Percentiles rank a stretch among this genome's conserved stretches.
Evolutionary conservation across 2,797 vertebrate species (phyloP).

Genomic region (Sylvia borin): DNA sequence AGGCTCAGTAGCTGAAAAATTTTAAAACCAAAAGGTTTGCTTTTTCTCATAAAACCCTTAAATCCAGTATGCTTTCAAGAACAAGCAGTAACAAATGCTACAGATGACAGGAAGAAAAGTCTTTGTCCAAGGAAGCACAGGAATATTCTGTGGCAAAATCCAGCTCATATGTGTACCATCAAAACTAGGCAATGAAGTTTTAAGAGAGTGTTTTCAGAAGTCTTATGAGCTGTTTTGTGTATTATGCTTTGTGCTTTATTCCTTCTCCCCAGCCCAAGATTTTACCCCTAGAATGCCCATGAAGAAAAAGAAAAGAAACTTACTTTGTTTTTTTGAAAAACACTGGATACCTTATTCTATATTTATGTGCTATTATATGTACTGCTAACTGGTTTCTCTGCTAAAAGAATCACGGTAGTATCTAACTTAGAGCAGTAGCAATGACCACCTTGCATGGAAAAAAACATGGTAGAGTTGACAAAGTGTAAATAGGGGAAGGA

Average conservation of each 20-base stretch:
- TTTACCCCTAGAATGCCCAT: not conserved
- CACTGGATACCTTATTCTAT: not conserved
- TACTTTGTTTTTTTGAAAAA: not conserved
- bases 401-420: not conserved
- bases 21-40: not conserved
- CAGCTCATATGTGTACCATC: not conserved
- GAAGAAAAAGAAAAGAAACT: not conserved
- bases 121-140: not conserved
- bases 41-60: not conserved
- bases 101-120: not conserved
- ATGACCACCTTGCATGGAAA: not conserved
- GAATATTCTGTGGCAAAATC: not conserved
- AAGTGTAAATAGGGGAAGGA: not conserved
- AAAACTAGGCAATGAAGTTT: not conserved
- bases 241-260: not conserved
- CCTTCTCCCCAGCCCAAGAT: not conserved
- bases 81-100: not conserved
- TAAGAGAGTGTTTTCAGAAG: slow-evolving; percentile 18
- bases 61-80: not conserved
- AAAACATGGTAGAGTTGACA: fast-evolving
- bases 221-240: not conserved
- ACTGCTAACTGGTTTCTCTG: not conserved
- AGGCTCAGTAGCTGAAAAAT: not conserved
- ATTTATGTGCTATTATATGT: not conserved
- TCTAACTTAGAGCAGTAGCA: not conserved